A percentile compares a stretch with the other conserved stretches of the same genome.
Conservation (phyloP, 2,113 vertebrate species). For the Promerops cafer region DNA sequence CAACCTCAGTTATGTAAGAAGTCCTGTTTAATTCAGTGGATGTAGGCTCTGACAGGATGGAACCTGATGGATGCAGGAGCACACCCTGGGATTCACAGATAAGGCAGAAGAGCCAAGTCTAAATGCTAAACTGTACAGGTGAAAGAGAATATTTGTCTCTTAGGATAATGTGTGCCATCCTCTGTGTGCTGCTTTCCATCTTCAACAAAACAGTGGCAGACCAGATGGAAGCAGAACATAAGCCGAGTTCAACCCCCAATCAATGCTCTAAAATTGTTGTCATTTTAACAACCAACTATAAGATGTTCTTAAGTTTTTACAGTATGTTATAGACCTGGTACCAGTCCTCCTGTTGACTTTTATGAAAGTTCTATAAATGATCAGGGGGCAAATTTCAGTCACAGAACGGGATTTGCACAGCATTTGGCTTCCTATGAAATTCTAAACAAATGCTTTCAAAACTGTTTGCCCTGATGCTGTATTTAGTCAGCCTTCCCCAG, state of each 20-base stretch:
- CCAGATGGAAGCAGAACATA: conserved; percentile 42
- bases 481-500: conserved; percentile 1
- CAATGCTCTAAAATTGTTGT: conserved; percentile 1
- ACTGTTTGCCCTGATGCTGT: conserved; percentile 9
- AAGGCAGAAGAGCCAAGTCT: not conserved
- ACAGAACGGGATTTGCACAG: not conserved
- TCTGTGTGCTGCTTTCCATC: not conserved
- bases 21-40: not conserved
- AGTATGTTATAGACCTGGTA: not conserved
- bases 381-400: not conserved
- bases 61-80: not conserved
- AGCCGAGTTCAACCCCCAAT: not conserved
- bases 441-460: conserved; percentile 4
- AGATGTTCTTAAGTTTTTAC: not conserved
- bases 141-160: not conserved
- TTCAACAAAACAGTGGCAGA: not conserved
- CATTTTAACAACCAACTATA: not conserved
- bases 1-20: not conserved
- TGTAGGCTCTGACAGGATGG: not conserved
- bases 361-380: not conserved
- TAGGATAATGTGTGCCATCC: not conserved
- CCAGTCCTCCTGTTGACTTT: not conserved
- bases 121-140: not conserved
- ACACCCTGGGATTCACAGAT: not conserved
- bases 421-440: not conserved